Evolutionary conservation across 2,113 vertebrate genomes (phyloP).

Genomic region (Thunnus thynnus): DNA sequence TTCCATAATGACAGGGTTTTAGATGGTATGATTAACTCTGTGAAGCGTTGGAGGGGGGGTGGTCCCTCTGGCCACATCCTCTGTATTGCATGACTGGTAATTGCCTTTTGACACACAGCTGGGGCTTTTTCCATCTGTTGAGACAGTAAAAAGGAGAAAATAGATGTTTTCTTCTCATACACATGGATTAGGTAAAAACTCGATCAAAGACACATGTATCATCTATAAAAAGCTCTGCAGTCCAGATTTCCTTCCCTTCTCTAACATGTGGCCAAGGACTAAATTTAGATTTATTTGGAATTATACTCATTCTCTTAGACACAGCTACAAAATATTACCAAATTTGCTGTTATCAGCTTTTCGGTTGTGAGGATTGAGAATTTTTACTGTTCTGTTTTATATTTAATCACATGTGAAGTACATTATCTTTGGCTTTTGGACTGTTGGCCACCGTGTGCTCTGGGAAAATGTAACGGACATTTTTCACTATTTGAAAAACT

Average conservation of each 20-base stretch:
- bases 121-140: neutral
- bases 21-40: neutral
- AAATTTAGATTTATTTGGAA: neutral
- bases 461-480: no score
- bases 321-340: neutral
- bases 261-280: neutral
- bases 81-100: slow-evolving; percentile 27
- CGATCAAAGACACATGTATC: neutral
- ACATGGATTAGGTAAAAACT: neutral
- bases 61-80: slow-evolving; percentile 4
- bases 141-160: neutral
- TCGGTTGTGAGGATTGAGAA: no score
- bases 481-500: no score
- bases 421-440: no score
- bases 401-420: no score
- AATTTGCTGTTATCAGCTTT: no score
- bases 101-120: slow-evolving; percentile 27
- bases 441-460: no score
- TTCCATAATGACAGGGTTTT: slow-evolving; percentile 20
- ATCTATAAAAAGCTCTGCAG: neutral
- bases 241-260: neutral
- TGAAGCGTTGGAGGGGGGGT: neutral
- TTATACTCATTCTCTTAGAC: neutral
- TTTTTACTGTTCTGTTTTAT: no score
- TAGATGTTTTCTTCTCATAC: neutral